Base-by-base conservation (phyloP, 2,888 invertebrate species). In the Erebia aethiops region DNA sequence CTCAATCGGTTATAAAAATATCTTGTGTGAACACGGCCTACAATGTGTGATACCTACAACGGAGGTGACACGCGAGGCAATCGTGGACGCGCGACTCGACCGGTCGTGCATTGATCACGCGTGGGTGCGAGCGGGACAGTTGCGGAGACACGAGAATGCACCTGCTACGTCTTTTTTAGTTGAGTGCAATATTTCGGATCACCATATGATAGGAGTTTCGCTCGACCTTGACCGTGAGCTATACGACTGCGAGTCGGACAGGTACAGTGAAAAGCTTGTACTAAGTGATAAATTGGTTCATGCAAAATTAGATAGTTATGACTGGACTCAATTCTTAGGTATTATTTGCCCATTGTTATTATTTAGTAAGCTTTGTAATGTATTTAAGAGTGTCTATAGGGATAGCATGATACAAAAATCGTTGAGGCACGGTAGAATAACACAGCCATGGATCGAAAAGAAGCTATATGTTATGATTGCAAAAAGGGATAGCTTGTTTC, bases 61-160 rank as follows among this genome's bases (percentile, higher is more conserved):
- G 11, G 69, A 69, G 61, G 35, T 66, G 41, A 72, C 69, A n/a
- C 69, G 69, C 56, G 71, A 65, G 18, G 69, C 66, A 46, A 49
- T 66, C 18, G 66, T 69, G 5, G 49, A 49, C 14, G 66, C 58
- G 5, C 26, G 62, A 4, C 11, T 21, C 21, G 21, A 21, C 21
- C 21, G 21, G 21, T 21, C 21, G 21, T 21, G 21, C 21, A 21
- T 21, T 2, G 21, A 21, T 21, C 21, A 21, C 21, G 2, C 21
- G 21, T 21, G 21, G 21, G 21, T 21, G 21, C 21, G 21, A 21
- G 21, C 21, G 21, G 21, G 21, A 21, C 21, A 21, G 21, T 2
- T 21, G 21, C 21, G 21, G 21, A 21, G 21, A 21, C 21, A 2
- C 21, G 21, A 21, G 21, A 21, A 21, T 21, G 21, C 21, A 21